A percentile compares a stretch with the other conserved stretches of the same genome.
phyloP scores from a whole-genome alignment of 2,113 vertebrate genomes.

The Sturnus vulgaris region DNA sequence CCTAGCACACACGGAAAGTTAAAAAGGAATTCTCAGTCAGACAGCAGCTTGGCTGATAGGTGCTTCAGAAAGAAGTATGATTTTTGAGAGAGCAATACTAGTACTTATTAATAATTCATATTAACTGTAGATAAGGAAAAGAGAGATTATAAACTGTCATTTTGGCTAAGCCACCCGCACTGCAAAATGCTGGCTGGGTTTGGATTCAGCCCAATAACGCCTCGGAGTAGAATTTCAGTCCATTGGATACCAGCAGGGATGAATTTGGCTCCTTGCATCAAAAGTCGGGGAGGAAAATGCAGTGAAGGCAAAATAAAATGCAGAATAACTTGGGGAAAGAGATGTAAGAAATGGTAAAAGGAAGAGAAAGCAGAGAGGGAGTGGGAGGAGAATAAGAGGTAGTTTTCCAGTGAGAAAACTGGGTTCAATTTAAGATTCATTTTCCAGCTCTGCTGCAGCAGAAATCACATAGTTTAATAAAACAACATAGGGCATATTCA shows the following conservation, averaged over 20 bases:
- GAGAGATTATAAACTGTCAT: conserved; percentile 15
- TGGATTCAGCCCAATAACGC: conserved; percentile 8
- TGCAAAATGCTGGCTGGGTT: conserved; percentile 24
- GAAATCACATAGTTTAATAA: neutral
- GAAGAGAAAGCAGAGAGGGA: neutral
- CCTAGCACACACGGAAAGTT: neutral
- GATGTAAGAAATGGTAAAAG: conserved; percentile 2
- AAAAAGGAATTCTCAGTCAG: conserved; percentile 7
- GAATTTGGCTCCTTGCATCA: conserved; percentile 1
- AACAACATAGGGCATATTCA: neutral
- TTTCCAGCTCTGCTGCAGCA: conserved; percentile 29
- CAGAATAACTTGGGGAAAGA: conserved; percentile 1
- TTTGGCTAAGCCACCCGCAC: conserved; percentile 39
- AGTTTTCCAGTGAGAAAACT: neutral
- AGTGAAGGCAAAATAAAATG: conserved; percentile 26
- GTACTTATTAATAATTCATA: conserved; percentile 35
- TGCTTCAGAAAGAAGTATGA: neutral
- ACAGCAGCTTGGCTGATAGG: neutral
- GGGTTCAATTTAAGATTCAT: neutral
- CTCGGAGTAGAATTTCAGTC: conserved; percentile 36
- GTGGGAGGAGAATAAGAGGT: neutral
- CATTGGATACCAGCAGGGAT: conserved; percentile 28
- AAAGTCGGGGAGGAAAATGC: neutral
- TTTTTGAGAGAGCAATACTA: conserved; percentile 20
- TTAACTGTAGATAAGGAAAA: neutral